Conservation (phyloP, 2,797 vertebrate species). For the Siniperca obscura region DNA sequence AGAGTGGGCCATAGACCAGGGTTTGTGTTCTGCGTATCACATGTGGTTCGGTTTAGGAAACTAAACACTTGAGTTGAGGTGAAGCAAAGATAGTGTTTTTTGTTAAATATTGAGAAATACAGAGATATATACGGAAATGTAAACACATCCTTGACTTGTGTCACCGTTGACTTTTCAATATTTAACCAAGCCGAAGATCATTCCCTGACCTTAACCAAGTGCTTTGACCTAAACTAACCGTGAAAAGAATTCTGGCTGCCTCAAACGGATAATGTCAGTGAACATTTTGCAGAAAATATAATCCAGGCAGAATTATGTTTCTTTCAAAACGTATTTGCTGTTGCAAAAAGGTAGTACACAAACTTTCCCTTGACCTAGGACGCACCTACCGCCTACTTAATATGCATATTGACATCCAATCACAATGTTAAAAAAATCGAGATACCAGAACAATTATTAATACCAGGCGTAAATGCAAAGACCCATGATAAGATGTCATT, state of each 20-base stretch:
- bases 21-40: background rate
- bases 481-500: background rate
- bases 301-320: background rate
- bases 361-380: background rate
- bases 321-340: background rate
- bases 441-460: background rate
- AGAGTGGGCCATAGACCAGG: background rate
- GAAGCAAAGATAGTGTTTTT: background rate
- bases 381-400: background rate
- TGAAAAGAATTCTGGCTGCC: background rate
- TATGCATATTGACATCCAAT: background rate
- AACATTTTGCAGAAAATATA: background rate
- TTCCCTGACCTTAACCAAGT: background rate
- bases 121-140: background rate
- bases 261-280: background rate
- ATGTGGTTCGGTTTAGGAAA: background rate
- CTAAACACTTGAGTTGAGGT: background rate
- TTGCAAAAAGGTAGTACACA: background rate
- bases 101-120: conserved; percentile 9
- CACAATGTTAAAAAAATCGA: background rate
- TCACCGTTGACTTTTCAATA: background rate
- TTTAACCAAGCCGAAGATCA: conserved; percentile 1
- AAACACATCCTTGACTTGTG: background rate
- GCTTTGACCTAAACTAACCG: background rate
- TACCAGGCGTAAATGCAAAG: background rate